phyloP scores from a whole-genome alignment of 2,888 invertebrate species.

The Trissolcus japonicus region DNA sequence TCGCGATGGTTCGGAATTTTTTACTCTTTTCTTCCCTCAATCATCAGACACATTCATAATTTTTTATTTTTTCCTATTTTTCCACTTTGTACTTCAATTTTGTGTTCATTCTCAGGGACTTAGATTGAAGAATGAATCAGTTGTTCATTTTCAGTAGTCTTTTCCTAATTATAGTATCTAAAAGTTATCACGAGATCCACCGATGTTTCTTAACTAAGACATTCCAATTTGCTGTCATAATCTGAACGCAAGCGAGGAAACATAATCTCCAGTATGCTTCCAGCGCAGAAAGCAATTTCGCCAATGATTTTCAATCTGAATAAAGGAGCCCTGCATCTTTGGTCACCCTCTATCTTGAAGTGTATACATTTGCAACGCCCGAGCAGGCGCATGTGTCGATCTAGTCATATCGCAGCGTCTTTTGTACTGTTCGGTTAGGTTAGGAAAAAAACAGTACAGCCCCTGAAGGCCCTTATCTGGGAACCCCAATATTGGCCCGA shows the following conservation, averaged over 20 bases:
- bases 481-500: constrained; percentile 73
- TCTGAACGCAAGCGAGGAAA: constrained; percentile 24
- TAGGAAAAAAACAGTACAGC: constrained; percentile 51
- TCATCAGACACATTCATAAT: too few relatives aligned
- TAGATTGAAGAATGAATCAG: too few relatives aligned
- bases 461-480: constrained; percentile 65
- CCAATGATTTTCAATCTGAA: constrained; percentile 51
- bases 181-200: constrained; percentile 13
- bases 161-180: background rate
- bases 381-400: constrained; percentile 31
- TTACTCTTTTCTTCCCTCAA: too few relatives aligned
- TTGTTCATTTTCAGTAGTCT: too few relatives aligned
- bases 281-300: constrained; percentile 46
- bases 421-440: constrained; percentile 51
- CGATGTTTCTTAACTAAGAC: constrained; percentile 22
- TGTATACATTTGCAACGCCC: constrained; percentile 37
- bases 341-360: constrained; percentile 50
- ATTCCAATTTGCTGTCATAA: constrained; percentile 47
- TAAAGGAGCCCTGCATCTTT: constrained; percentile 26
- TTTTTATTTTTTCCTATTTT: too few relatives aligned
- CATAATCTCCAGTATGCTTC: constrained; percentile 31
- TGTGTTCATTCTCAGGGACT: too few relatives aligned
- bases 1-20: too few relatives aligned
- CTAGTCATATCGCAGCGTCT: constrained; percentile 40
- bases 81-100: too few relatives aligned